Evolutionary conservation across 64 coral and sea anemone species (phyloP).

Genomic region (Stichodactyla mertensii): DNA sequence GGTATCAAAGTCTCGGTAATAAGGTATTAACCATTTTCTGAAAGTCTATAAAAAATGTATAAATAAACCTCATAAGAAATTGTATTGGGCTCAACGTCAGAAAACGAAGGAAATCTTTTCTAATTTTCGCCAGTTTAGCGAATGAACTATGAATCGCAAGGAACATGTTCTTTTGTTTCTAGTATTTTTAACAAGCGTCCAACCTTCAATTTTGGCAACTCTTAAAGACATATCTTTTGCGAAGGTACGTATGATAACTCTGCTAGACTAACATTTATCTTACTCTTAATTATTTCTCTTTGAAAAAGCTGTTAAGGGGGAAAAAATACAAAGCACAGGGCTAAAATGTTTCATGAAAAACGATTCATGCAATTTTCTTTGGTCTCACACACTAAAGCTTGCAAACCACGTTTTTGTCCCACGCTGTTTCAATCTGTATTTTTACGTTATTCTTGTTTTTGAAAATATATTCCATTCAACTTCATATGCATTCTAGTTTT

Average conservation of each 20-base stretch:
- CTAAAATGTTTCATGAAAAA: too few relatives aligned
- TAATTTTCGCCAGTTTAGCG: neutral
- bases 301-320: too few relatives aligned
- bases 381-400: too few relatives aligned
- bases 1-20: neutral
- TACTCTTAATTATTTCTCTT: too few relatives aligned
- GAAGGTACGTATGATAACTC: neutral
- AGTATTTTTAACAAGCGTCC: neutral
- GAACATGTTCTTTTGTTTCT: neutral
- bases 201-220: neutral
- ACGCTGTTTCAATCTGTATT: neutral
- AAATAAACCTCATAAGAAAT: neutral
- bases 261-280: too few relatives aligned
- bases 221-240: neutral
- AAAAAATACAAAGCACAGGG: too few relatives aligned
- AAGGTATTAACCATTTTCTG: neutral
- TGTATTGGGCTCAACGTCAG: neutral
- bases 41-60: neutral
- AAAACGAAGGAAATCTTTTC: neutral
- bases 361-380: too few relatives aligned
- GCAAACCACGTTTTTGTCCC: too few relatives aligned
- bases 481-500: neutral
- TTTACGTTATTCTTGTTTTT: neutral
- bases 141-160: neutral
- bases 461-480: neutral